phyloP scores from a whole-genome alignment of 2,888 invertebrate species.

The Drosophila acutilabella region DNA sequence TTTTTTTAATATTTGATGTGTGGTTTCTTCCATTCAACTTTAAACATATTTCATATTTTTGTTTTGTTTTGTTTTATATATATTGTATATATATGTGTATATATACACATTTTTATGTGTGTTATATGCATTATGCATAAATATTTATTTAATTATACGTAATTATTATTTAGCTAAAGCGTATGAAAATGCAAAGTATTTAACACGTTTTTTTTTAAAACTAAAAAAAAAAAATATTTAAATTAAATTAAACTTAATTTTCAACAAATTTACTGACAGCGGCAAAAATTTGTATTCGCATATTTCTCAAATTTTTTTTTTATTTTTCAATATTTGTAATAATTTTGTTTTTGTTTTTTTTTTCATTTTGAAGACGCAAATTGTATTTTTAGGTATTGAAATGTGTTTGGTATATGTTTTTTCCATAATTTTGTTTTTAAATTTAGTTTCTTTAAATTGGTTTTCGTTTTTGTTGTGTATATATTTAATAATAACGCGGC shows the following conservation, averaged over 20 bases:
- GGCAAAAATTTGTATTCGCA: slow-evolving; percentile 49
- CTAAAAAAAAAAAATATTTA: slow-evolving; percentile 39
- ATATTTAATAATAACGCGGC: slow-evolving; percentile 73
- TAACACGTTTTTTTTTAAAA: slow-evolving; percentile 59
- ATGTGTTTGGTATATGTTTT: slow-evolving; percentile 73
- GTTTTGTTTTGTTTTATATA: slow-evolving; percentile 18
- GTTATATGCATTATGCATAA: slow-evolving; percentile 50
- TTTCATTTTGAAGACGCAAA: slow-evolving; percentile 65
- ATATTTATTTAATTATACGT: slow-evolving; percentile 64
- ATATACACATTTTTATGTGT: slow-evolving; percentile 30
- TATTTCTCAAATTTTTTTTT: slow-evolving; percentile 33
- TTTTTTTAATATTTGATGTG: slow-evolving; percentile 12
- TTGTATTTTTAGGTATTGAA: slow-evolving; percentile 63
- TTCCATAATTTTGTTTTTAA: slow-evolving; percentile 27
- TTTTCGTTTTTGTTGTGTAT: slow-evolving; percentile 29
- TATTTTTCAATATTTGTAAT: slow-evolving; percentile 32
- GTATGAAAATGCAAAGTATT: slow-evolving; percentile 82
- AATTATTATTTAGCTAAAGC: slow-evolving; percentile 80
- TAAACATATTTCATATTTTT: slow-evolving; percentile 56
- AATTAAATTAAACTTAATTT: slow-evolving; percentile 48
- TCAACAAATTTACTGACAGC: slow-evolving; percentile 57
- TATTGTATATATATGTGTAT: slow-evolving; percentile 28
- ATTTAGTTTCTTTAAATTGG: slow-evolving; percentile 31
- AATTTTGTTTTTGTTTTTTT: slow-evolving; percentile 35
- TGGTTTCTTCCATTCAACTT: slow-evolving; percentile 31